Base-by-base conservation (phyloP, 2,888 invertebrate species). In the Bibio marci region DNA sequence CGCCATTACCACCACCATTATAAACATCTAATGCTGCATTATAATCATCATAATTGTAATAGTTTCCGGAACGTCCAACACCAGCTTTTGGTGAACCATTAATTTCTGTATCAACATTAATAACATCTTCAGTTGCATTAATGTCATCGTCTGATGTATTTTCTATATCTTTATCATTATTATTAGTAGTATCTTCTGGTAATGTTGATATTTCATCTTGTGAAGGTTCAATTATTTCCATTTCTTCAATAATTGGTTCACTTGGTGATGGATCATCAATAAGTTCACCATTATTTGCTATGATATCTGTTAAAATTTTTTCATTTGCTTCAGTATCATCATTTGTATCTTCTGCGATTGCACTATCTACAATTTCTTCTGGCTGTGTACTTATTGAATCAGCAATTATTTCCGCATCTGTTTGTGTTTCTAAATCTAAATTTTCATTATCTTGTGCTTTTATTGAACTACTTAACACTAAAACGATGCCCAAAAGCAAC, bases 1-100 rank as follows among this genome's bases (percentile, higher is more conserved):
- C 46, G 56, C 56, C 44, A 49, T 52, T 12, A 52, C 51, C 37
- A 55, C 54, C 43, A 49, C 56, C 52, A 41, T 55, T 53, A 7
- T 14, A 35, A 44, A 48, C 52, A 15, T 47, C 45, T 41, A 57
- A 48, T 45, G 55, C 55, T n/a, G 54, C 56, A 45, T 56, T 37
- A 39, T 55, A 57, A 17, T 53, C 55, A 28, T 47, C 47, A 18
- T 48, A 47, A 46, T 52, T 48, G n/a, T 51, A 41, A 18, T 55
- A 42, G 10, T 54, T 55, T 3, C 56, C 58, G 3, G 52, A 52
- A 34, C 44, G 50, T 18, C 27, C 13, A 15, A 5, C 18, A 13
- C 22, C 11, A 3, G n/a, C 31, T 34, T 19, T 34, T 22, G 10
- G 18, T 19, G 6, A 3, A 12, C 14, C 12, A 30, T n/a, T 22